Conservation (phyloP, 2,113 vertebrate species). For the Nothoprocta perdicaria region DNA sequence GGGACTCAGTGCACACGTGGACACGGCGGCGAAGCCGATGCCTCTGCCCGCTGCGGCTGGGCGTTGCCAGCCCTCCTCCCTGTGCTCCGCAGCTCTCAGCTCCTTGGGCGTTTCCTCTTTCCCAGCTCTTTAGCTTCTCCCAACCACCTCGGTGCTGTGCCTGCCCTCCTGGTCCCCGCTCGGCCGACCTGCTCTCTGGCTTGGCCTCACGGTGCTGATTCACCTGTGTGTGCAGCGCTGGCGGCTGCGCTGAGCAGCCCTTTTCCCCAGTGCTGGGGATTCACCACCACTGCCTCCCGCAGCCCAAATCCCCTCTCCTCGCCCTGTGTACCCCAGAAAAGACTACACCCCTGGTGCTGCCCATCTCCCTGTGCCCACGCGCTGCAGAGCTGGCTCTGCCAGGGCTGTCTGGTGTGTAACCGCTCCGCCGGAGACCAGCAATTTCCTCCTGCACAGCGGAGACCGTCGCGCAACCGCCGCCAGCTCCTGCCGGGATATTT, state of each 20-base stretch:
- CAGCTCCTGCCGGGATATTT: conserved; percentile 43
- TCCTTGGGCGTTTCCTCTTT: neutral
- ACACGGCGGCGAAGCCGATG: neutral
- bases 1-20: neutral
- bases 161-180: neutral
- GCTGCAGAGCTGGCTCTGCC: neutral
- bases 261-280: neutral
- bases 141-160: neutral
- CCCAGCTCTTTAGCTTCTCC: neutral
- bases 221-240: neutral
- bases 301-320: neutral
- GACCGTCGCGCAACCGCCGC: neutral
- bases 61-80: neutral
- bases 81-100: neutral
- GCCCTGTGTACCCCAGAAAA: neutral
- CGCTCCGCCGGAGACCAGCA: neutral
- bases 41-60: neutral
- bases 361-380: neutral
- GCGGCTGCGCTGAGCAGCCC: neutral
- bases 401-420: neutral
- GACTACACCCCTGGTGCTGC: neutral
- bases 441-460: neutral
- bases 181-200: neutral
- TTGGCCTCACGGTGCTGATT: neutral
- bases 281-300: neutral